A percentile compares a stretch with the other conserved stretches of the same genome.
These are phyloP conservation scores for Linyphia triangularis DNA, from an alignment of 2,888 invertebrate species.

Conservation along the genomic window DNA sequence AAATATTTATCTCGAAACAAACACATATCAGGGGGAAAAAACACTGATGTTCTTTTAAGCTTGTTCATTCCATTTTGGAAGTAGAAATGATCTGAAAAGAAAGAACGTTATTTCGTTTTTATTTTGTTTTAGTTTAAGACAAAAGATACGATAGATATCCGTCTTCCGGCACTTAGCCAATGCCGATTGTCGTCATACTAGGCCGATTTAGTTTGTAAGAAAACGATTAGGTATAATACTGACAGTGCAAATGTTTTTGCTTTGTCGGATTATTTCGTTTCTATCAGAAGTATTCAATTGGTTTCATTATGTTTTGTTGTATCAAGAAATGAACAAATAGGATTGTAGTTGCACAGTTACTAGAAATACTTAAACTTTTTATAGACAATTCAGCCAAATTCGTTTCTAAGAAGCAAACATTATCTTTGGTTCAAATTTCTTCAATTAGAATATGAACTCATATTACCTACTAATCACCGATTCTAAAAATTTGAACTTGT, in stretches of 20 bases:
- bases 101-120: constrained; percentile 14
- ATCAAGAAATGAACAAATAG: too few relatives aligned
- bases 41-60: too few relatives aligned
- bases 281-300: too few relatives aligned
- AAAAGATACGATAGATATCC: constrained; percentile 8
- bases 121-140: constrained; percentile 4
- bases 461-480: background rate
- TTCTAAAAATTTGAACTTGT: too few relatives aligned
- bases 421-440: background rate
- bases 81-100: constrained; percentile 19
- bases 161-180: constrained; percentile 18
- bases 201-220: constrained; percentile 28
- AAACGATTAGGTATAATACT: constrained; percentile 7
- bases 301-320: too few relatives aligned
- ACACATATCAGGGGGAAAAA: too few relatives aligned
- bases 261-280: too few relatives aligned
- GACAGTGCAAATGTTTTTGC: constrained; percentile 12
- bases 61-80: background rate
- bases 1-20: too few relatives aligned
- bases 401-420: background rate
- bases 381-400: background rate
- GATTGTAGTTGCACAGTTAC: too few relatives aligned
- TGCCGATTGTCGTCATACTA: constrained; percentile 16
- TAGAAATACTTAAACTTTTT: background rate
- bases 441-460: background rate